These are phyloP conservation scores for Ramphastos sulfuratus DNA, from an alignment of 2,113 vertebrate genomes.

Conservation along the genomic window DNA sequence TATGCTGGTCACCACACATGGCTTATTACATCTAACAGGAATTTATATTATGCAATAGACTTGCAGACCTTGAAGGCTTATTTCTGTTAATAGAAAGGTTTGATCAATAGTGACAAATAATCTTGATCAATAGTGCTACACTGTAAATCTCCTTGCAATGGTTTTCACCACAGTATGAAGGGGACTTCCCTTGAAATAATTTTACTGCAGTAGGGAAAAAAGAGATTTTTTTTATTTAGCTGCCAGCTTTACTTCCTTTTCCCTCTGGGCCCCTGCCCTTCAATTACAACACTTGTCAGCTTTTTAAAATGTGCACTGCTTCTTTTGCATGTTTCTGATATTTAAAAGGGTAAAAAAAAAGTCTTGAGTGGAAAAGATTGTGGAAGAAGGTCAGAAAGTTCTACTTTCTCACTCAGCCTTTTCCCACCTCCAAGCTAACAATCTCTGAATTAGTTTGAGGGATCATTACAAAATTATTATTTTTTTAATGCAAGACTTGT, in stretches of 20 bases:
- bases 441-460: not conserved
- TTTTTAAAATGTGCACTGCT: conserved; percentile 32
- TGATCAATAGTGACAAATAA: conserved; percentile 51
- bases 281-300: conserved; percentile 49
- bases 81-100: conserved; percentile 25
- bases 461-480: not conserved
- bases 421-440: not conserved
- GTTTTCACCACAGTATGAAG: conserved; percentile 11
- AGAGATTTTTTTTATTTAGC: conserved; percentile 28
- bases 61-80: conserved; percentile 30
- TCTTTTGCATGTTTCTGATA: conserved; percentile 35
- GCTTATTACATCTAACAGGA: not conserved
- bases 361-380: conserved; percentile 18
- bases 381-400: conserved; percentile 39
- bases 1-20: not conserved
- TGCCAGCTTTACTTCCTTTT: conserved; percentile 44
- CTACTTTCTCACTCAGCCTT: not conserved
- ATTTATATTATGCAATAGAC: not conserved
- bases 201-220: conserved; percentile 8
- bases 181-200: conserved; percentile 17
- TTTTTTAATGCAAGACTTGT: not conserved
- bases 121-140: conserved; percentile 7
- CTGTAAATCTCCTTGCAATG: conserved; percentile 38
- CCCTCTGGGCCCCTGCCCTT: conserved; percentile 34
- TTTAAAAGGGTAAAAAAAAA: conserved; percentile 41